phyloP scores from a whole-genome alignment of 2,888 invertebrate genomes.

The Lycia hirtaria region DNA sequence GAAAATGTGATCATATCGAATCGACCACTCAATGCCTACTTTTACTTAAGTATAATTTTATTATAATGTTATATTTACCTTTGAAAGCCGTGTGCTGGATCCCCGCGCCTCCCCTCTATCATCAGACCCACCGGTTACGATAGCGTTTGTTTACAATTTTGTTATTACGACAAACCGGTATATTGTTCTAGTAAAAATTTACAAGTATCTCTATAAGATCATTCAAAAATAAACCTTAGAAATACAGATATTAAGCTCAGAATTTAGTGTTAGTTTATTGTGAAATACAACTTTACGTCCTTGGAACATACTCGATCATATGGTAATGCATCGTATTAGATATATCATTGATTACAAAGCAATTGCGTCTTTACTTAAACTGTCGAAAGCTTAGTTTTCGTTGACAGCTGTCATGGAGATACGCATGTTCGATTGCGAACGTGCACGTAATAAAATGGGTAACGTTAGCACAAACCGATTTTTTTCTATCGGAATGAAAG shows the following conservation, averaged over 20 bases:
- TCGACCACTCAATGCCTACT: background rate
- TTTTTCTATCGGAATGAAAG: slow-evolving; percentile 14
- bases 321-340: slow-evolving; percentile 11
- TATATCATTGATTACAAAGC: background rate
- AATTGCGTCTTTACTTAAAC: background rate
- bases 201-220: background rate
- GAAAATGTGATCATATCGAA: background rate
- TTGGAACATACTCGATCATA: slow-evolving; percentile 5
- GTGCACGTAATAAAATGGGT: slow-evolving; percentile 21
- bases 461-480: slow-evolving; percentile 36
- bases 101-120: slow-evolving; percentile 11
- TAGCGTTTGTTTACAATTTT: slow-evolving; percentile 66
- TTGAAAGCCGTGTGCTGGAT: background rate
- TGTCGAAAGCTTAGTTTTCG: background rate
- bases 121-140: slow-evolving; percentile 52
- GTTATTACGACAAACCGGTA: slow-evolving; percentile 52
- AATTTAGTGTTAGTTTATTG: background rate
- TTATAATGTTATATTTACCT: background rate
- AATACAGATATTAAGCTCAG: background rate
- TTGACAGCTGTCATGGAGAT: background rate
- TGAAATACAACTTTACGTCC: slow-evolving; percentile 7
- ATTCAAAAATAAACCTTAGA: slow-evolving; percentile 29
- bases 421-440: slow-evolving; percentile 6
- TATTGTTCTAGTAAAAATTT: slow-evolving; percentile 56
- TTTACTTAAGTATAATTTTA: too few species aligned